Percentiles rank a stretch among this genome's conserved stretches.
Conservation (phyloP, 2,113 vertebrate species). For the Speoplatyrhinus poulsoni region DNA sequence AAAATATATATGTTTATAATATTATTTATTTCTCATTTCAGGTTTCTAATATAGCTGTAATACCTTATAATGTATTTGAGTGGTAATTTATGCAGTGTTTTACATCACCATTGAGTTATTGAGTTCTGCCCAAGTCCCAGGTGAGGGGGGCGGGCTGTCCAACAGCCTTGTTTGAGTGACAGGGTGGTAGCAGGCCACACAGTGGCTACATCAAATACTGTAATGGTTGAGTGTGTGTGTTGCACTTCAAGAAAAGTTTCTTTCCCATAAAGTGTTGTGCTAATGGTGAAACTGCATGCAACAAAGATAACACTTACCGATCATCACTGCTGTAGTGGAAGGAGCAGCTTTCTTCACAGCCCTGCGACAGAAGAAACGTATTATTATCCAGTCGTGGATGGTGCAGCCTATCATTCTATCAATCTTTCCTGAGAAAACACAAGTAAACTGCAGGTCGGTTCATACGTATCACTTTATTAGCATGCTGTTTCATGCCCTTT, state of each 20-base stretch:
- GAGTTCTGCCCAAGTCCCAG: neutral
- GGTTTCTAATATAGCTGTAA: too few species aligned
- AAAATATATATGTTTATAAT: too few species aligned
- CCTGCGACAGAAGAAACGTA: constrained; percentile 67
- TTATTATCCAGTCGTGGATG: constrained; percentile 53
- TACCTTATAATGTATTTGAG: too few species aligned
- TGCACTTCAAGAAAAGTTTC: constrained; percentile 10
- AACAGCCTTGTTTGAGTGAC: constrained; percentile 1
- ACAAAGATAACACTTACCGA: constrained; percentile 64
- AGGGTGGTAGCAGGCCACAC: constrained; percentile 23
- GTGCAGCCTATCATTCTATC: constrained; percentile 40
- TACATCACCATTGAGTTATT: neutral
- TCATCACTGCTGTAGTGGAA: constrained; percentile 35
- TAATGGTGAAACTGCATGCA: constrained; percentile 22
- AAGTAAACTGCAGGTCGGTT: constrained; percentile 40
- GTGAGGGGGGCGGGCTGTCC: neutral
- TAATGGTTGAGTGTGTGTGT: constrained; percentile 35
- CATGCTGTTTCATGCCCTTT: constrained; percentile 55
- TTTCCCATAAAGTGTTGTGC: neutral
- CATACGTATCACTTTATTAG: constrained; percentile 40
- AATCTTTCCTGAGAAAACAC: constrained; percentile 35
- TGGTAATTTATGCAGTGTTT: too few species aligned
- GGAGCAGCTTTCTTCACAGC: constrained; percentile 51
- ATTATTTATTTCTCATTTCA: too few species aligned
- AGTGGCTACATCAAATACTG: constrained; percentile 34